Base-by-base conservation (phyloP, 2,888 invertebrate species). In the Hyppa rectilinea region DNA sequence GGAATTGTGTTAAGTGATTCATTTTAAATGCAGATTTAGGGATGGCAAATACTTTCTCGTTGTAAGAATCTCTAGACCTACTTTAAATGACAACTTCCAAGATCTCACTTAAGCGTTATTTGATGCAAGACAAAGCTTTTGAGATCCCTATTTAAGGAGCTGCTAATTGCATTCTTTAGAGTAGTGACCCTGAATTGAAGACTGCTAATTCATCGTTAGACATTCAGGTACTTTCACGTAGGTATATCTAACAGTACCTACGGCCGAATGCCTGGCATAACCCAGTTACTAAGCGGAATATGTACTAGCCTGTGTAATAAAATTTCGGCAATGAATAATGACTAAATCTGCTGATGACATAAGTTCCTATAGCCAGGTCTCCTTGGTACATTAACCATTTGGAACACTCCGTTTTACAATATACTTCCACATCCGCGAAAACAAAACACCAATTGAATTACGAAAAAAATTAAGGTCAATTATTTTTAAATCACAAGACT, bases 391-490 rank as follows among this genome's bases (percentile, higher is more conserved):
- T 65, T 58, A 71, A 40, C 34, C 53, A 63, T 73, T 73, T 31
- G 34, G 60, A 50, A 43, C 63, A 61, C 55, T 59, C 59, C 40
- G 52, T 64, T 60, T 67, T 64, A 60, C 53, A 47, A 73, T 52
- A 49, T 52, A 73, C 74, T 73, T 68, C n/a, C 52, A 60, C 36
- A 72, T 47, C 59, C 62, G 20, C 5, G 60, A 78, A 78, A 78
- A 75, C 75, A 82, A 75, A 80, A 75, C 67, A 47, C 62, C 23
- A 40, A 75, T 78, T 71, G 31, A 71, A 77, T 72, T 74, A 80
- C 63, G 47, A 53, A 47, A 78, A 62, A 71, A 67, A 83, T 83
- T 80, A 75, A 71, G 67, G 75, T 74, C 70, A 80, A 80, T 81
- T 77, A 83, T 75, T 80, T 80, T 77, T 73, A 71, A 72, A 69